phyloP scores from a whole-genome alignment of 2,888 invertebrate genomes.

The Iphiclides podalirius region DNA sequence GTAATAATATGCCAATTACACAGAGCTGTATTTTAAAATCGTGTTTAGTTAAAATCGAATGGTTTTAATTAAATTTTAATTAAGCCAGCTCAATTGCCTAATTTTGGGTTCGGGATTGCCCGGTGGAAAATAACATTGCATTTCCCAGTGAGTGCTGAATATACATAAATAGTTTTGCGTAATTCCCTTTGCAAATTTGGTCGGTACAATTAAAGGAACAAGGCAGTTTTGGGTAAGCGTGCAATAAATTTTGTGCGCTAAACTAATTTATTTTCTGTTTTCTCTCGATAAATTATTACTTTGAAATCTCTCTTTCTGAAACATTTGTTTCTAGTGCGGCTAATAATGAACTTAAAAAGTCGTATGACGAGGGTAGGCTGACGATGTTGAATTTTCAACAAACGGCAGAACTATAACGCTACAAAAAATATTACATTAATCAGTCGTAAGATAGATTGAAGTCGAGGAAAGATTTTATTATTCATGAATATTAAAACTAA shows the following conservation, averaged over 20 bases:
- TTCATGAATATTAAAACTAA: too few relatives aligned
- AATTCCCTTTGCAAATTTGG: conserved; percentile 30
- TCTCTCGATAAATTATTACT: conserved; percentile 9
- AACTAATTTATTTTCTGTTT: conserved; percentile 8
- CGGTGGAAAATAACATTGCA: conserved; percentile 33
- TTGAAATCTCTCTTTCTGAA: conserved; percentile 2
- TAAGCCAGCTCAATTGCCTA: conserved; percentile 35
- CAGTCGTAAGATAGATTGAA: too few relatives aligned
- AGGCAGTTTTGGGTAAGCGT: conserved; percentile 12
- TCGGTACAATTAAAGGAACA: conserved; percentile 31
- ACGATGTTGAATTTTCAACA: too few relatives aligned
- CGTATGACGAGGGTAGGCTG: too few relatives aligned
- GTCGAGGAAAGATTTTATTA: too few relatives aligned
- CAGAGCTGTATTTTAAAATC: neutral
- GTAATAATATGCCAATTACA: too few relatives aligned
- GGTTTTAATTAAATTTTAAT: conserved; percentile 33
- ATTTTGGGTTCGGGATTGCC: conserved; percentile 35
- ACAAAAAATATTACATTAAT: too few relatives aligned
- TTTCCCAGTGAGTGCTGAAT: conserved; percentile 33
- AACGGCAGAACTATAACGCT: too few relatives aligned
- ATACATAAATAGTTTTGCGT: conserved; percentile 36
- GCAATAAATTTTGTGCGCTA: conserved; percentile 9
- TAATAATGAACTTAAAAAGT: too few relatives aligned
- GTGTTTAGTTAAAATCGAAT: neutral
- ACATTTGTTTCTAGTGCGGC: conserved; percentile 3